Conservation (phyloP, 2,888 invertebrate species). For the Octonoba sinensis region DNA sequence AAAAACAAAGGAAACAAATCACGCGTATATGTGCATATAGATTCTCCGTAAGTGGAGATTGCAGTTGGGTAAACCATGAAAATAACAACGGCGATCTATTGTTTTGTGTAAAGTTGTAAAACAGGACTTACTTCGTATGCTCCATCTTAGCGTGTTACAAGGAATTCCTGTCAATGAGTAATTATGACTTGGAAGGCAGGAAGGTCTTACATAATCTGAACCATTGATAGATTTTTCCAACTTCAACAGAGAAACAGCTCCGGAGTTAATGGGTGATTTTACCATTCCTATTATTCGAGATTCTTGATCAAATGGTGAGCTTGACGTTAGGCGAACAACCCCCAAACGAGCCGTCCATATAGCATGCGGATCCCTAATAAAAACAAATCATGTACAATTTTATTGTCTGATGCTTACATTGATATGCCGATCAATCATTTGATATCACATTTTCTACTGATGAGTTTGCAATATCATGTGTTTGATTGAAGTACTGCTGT, state of each 20-base stretch:
- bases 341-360: slow-evolving; percentile 48
- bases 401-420: neutral
- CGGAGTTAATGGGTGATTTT: slow-evolving; percentile 53
- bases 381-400: neutral
- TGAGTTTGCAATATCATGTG: neutral
- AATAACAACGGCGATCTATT: too few species aligned
- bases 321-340: slow-evolving; percentile 40
- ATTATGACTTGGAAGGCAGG: slow-evolving; percentile 60
- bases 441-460: neutral
- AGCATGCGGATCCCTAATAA: slow-evolving; percentile 46
- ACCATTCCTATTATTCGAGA: slow-evolving; percentile 54
- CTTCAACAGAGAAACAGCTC: slow-evolving; percentile 48
- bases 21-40: too few species aligned
- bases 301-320: slow-evolving; percentile 59
- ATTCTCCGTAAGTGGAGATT: too few species aligned
- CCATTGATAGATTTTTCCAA: slow-evolving; percentile 50
- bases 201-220: slow-evolving; percentile 59
- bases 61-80: neutral
- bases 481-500: neutral
- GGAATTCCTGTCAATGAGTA: slow-evolving; percentile 46
- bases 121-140: slow-evolving; percentile 37
- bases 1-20: too few species aligned
- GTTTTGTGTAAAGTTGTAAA: too few species aligned
- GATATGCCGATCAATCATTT: neutral
- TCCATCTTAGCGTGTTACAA: slow-evolving; percentile 56